Evolutionary conservation across 2,113 vertebrate genomes (phyloP).

Genomic region (Macquaria ambigua): DNA sequence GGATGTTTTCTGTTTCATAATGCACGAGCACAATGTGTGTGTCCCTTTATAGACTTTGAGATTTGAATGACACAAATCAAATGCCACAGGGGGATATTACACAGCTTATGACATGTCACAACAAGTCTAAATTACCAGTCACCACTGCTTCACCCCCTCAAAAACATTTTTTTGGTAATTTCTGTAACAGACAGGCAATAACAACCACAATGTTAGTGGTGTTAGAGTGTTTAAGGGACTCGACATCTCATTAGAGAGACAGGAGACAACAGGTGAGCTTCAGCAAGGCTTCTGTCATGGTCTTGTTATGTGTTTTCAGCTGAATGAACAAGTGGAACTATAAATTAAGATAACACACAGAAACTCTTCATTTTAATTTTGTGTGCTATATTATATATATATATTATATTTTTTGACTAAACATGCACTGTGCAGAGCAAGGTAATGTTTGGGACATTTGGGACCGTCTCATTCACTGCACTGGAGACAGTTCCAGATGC

Average conservation of each 20-base stretch:
- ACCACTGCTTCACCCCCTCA: background rate
- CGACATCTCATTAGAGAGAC: background rate
- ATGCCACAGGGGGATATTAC: background rate
- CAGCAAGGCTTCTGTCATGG: background rate
- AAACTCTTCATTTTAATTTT: background rate
- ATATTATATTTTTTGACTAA: background rate
- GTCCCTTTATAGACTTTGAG: background rate
- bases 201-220: background rate
- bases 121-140: slow-evolving; percentile 16
- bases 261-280: slow-evolving; percentile 1
- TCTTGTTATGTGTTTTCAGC: background rate
- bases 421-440: background rate
- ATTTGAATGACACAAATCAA: background rate
- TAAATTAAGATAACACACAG: background rate
- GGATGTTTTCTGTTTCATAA: background rate
- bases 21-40: background rate
- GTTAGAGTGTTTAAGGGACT: background rate
- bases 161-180: background rate
- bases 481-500: background rate
- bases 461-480: background rate
- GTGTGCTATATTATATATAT: no score
- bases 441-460: background rate
- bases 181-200: slow-evolving; percentile 3
- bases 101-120: background rate
- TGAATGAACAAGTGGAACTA: background rate